Evolutionary conservation across 2,113 vertebrate species (phyloP).

Genomic region (Bubo blakistoni): DNA sequence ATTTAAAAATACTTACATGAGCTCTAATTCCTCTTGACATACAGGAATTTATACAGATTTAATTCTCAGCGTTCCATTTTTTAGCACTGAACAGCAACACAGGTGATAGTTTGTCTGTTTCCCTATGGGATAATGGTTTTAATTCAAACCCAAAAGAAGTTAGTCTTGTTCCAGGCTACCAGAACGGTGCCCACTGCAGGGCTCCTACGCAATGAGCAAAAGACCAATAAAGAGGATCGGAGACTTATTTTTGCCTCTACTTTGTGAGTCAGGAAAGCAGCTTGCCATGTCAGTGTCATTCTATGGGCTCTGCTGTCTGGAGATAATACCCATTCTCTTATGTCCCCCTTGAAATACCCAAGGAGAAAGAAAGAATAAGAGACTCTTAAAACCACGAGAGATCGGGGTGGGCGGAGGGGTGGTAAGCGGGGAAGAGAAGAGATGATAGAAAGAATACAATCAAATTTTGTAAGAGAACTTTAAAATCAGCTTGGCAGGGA

Average conservation of each 20-base stretch:
- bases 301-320: neutral
- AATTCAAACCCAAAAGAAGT: neutral
- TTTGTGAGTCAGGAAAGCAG: neutral
- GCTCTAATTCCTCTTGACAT: neutral
- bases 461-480: neutral
- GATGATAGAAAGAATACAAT: neutral
- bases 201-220: neutral
- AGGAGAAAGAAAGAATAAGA: neutral
- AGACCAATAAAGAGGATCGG: neutral
- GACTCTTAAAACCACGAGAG: neutral
- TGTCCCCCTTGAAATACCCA: neutral
- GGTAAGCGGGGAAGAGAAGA: neutral
- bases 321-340: neutral
- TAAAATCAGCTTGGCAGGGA: constrained; percentile 1
- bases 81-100: neutral
- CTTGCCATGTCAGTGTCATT: neutral
- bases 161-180: neutral
- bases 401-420: fast-evolving
- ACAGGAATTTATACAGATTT: neutral
- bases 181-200: neutral
- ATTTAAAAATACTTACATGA: neutral
- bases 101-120: neutral
- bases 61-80: neutral
- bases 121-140: neutral
- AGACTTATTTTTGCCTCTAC: neutral